Base-by-base conservation (phyloP, 2,113 vertebrate species). In the Brienomyrus longianalis region DNA sequence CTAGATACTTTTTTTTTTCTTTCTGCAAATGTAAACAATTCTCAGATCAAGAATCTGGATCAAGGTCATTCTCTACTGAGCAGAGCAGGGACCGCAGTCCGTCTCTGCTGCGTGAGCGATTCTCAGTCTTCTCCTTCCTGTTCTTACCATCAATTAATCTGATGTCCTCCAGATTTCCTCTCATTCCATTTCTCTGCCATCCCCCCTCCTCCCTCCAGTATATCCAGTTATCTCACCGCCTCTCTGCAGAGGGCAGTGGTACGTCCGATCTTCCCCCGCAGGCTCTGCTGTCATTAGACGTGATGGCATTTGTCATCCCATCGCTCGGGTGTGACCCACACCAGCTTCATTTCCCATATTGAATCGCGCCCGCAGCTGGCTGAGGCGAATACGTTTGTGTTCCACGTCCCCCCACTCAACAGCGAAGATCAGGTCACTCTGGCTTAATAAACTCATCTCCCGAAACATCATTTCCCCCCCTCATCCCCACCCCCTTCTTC, bases 281-380 rank as follows among this genome's bases (percentile, higher is more conserved):
- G 47, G 87, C 88, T 85, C 83, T 77, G 59, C 85, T 90, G 89
- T 90, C 91, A 91, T 90, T 92, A 91, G 89, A 86, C 80, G 89
- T 59, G 87, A 89, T 89, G 90, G 74, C 88, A 90, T 91, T 92
- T 92, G 92, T 91, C 90, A 90, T 91, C 52, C 62, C 39, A 70
- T 74, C 48, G 31, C 83, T 87, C 86, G 62, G 23, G 51, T 35
- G 27, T 83, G 17, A 62, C 54, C 77, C 21, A 35, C 88, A n/a
- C 51, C 74, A 21, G 51, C 87, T 83, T 88, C 91, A 90, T 90
- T 90, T 90, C 90, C 89, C 88, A 90, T 89, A 89, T 91, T 90
- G 88, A 90, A 90, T 88, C 47, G 70, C 47, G 89, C 86, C n/a
- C 35, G 31, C 59, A 39, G 48, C 80, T 56, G 83, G 39, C 50